Base-by-base conservation (phyloP, 2,888 invertebrate genomes). In the Lottia scabra region DNA sequence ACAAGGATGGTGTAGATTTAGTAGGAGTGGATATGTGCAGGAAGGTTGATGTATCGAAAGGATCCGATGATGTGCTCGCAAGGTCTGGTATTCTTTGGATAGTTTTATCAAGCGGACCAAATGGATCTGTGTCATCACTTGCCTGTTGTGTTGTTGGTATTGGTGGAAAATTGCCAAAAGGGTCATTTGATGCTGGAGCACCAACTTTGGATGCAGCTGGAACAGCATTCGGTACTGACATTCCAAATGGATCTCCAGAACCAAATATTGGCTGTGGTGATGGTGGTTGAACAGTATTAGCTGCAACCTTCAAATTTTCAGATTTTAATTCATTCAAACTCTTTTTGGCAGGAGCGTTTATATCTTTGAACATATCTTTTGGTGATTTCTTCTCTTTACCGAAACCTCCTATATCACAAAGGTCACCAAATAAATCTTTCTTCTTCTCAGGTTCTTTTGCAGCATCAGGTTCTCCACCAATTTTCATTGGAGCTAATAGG, bases 301-400 rank as follows among this genome's bases (percentile, higher is more conserved):
- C 76, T 15, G 70, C 27, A 15, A 72, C 65, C 23, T 74, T 67
- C 56, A 69, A 56, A 68, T 67, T 72, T 19, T 70, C 77, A 16
- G 72, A 74, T 67, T 80, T 80, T 73, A 86, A 65, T 63, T 81
- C 81, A 76, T 83, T 84, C 70, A 86, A 71, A 38, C 81, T 77
- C 73, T 80, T 83, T 73, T 84, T 86, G 12, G 82, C 75, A 27
- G 79, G 78, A 19, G 79, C 48, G 62, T 71, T 77, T 27, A 78
- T 46, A 26, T 81, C 81, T 45, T 75, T 78, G 78, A 86, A 86
- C 77, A 86, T 75, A 26, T 83, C 83, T 70, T 84, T 85, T 15
- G 84, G 83, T 19, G 56, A 12, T 13, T 56, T 56, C 0, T 10
- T 13, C 56, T 56, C 23, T 19, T 56, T 10, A 56, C 10, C 23